These are phyloP conservation scores for Prionailurus bengalensis DNA, from an alignment of 2,113 vertebrate genomes.

Conservation along the genomic window DNA sequence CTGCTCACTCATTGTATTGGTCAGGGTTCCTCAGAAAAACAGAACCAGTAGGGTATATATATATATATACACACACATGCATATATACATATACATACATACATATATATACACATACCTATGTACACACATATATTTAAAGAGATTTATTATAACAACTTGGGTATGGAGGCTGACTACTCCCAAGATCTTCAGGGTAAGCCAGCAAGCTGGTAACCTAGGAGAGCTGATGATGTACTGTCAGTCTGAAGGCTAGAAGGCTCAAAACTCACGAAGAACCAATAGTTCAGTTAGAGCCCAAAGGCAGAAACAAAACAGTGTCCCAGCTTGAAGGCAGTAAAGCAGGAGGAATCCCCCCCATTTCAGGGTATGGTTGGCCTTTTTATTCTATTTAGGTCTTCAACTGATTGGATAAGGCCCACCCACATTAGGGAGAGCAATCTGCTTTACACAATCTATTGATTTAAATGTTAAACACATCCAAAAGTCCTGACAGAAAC, in stretches of 20 bases:
- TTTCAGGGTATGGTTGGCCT: background rate
- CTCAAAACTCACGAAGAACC: background rate
- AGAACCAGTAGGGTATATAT: background rate
- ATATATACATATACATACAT: background rate
- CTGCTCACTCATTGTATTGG: background rate
- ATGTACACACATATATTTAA: background rate
- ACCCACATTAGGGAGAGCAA: background rate
- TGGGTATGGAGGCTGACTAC: background rate
- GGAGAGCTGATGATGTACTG: background rate
- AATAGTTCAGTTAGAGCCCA: background rate
- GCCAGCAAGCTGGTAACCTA: background rate
- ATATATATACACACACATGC: background rate
- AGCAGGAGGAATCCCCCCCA: background rate
- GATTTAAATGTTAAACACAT: background rate
- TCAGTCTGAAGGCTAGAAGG: background rate
- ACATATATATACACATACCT: background rate
- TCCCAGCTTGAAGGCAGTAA: background rate
- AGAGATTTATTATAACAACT: background rate
- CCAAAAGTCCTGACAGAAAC: constrained; percentile 5
- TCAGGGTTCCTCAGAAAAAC: background rate
- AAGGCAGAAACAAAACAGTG: background rate
- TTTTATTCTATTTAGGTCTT: background rate
- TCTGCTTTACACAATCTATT: background rate
- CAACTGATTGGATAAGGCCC: background rate
- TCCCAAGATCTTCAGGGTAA: background rate